Base-by-base conservation (phyloP, 1,140 invertebrate genomes). In the Bombus ignitus region DNA sequence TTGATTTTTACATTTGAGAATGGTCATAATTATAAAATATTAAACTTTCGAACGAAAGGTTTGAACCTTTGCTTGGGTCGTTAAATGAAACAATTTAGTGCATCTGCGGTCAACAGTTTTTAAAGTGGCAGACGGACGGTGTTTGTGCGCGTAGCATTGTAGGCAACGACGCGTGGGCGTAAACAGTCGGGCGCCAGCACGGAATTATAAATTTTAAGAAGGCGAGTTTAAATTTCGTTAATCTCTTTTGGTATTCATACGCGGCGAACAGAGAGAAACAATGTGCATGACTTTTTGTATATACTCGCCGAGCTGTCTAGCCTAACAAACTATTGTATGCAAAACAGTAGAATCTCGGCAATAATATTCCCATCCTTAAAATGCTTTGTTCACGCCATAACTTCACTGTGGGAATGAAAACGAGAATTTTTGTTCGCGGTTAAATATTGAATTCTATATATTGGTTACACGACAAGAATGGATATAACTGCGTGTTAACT, bases 151-250 rank as follows among this genome's bases (percentile, higher is more conserved):
- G 13, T 22, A 59, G 65, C 47, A 70, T 84, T 44, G 75, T 79
- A 39, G 65, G 6, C 47, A 35, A 32, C 15, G 53, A 3, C 12
- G 68, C 53, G 85, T 86, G 81, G 81, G 85, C 66, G 73, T 59
- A 44, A 57, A 83, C 74, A 35, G 80, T 59, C 62, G 62, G 81
- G 66, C 73, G 80, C 85, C 80, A 77, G 74, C 22, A 73, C 15
- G n/a, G 74, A 83, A 86, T 86, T 86, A 83, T 86, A 86, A 86
- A 86, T 83, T 86, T 78, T 57, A 66, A 81, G 73, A 35, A 73
- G 85, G 47, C 84, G 15, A 66, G 44, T 32, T 62, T 53, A 70
- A 70, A 76, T 71, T 83, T 76, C 53, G 85, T 83, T 86, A 66
- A 75, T 75, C 71, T 44, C n/a, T 77, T 83, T 86, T 76, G 25